Base-by-base conservation (phyloP, 2,888 invertebrate genomes). In the Agrotis ipsilon region DNA sequence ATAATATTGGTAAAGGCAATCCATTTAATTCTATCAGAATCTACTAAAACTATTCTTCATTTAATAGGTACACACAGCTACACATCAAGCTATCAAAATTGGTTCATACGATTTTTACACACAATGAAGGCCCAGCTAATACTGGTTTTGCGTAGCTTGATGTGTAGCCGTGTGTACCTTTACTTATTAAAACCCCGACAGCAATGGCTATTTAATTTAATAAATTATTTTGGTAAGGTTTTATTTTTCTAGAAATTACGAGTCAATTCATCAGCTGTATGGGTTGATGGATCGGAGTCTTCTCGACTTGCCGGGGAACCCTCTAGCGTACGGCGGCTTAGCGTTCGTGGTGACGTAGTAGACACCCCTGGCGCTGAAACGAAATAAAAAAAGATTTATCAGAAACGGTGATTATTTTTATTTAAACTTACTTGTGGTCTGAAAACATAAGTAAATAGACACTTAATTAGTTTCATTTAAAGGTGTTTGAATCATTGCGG, bases 321-420 rank as follows among this genome's bases (percentile, higher is more conserved):
- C 98, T 90, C 98, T 97, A n/a, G 98, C 98, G 93, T 98, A 98
- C 2, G 98, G 98, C 74, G 97, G 98, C 88, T 97, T 97, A 4
- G 97, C 97, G 93, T 98, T 98, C 64, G 98, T 98, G 70, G 98
- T 97, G n/a, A 98, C 98, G 91, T 98, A 98, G 90, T 97, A 98
- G 19, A 98, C 97, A n/a, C 98, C 98, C 87, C 98, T 96, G 19
- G 98, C 98, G 86, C 98, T 98, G 94, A 58, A 96, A 84, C 55
- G n/a, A 0, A 59, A 93, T 78, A 67, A 77, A 58, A 45, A 66
- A 2, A 49, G 9, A 39, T 11, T 39, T 39, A 39, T 39, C 9
- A 11, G 11, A 11, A 39, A 39, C 39, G 39, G 39, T 2, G 0
- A 11, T 11, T 39, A 11, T 11, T 39, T 11, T 39, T 1, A 39